A percentile compares a stretch with the other conserved stretches of the same genome.
phyloP scores from a whole-genome alignment of 2,888 invertebrate species.

The Strigamia transsilvanica region DNA sequence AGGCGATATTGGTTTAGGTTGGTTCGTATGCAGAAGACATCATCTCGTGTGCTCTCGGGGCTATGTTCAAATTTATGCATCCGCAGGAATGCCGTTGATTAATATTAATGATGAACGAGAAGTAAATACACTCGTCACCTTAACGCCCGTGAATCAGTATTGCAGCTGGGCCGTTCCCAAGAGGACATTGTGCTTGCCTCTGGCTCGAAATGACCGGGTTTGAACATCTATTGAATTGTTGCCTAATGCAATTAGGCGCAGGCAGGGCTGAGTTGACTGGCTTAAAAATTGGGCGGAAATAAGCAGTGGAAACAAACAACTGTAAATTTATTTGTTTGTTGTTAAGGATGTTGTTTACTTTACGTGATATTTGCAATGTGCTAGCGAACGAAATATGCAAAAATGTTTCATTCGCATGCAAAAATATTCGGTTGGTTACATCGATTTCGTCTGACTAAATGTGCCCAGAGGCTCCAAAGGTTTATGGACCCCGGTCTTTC shows the following conservation, averaged over 20 bases:
- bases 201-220: not conserved
- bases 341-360: not conserved
- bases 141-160: conserved; percentile 1
- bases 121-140: conserved; percentile 31
- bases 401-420: no score
- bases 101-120: conserved; percentile 38
- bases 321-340: not conserved
- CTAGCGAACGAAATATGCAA: no score
- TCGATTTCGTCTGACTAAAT: no score
- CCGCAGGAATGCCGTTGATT: conserved; percentile 27
- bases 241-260: not conserved
- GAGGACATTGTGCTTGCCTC: conserved; percentile 9
- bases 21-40: conserved; percentile 3
- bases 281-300: not conserved
- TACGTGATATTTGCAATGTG: no score
- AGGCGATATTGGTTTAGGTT: not conserved
- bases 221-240: conserved; percentile 19
- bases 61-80: conserved; percentile 31
- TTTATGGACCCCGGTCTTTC: no score
- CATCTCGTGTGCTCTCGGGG: not conserved
- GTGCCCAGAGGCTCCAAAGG: no score
- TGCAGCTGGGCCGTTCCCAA: conserved; percentile 30
- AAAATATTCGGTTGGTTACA: no score
- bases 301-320: not conserved
- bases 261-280: not conserved